Evolutionary conservation across 1,140 invertebrate species (phyloP), one percentile per base, ranked within the genome.

Genomic region (Polypedilum pembai): DNA sequence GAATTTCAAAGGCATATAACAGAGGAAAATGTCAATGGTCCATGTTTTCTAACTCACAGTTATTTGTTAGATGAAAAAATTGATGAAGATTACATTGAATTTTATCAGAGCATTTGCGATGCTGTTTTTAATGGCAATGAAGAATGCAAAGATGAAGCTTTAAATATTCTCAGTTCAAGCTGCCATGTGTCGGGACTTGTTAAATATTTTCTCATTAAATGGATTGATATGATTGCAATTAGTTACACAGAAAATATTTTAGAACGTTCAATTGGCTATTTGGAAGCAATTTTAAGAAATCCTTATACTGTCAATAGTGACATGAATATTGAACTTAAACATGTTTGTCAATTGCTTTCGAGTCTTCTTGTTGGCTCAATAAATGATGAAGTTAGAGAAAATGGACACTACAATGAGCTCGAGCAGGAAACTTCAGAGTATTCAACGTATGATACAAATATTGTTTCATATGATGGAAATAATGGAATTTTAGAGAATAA

Each of bases 1-100:
- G 65, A 69, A 21, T 69, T 20, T 21, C 17, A 69, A 18, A 69
- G 20, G 65, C 65, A 69, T 21, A 18, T 69, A 56, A 56, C 45
- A 7, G 65, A 69, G 20, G 65, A 20, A 20, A 69, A 69, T 69
- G 65, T 69, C 17, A 69, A 69, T 69, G 65, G 65, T 18, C 65
- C 65, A 8, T 10, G n/a, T 8, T 69, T 69, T 20, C 12, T 69
- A 18, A 69, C 17, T 10, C 17, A 18, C 8, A 20, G n/a, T 8
- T 69, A 18, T 18, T 21, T 69, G 12, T 5, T 69, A 7, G 65
- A 69, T 69, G 65, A 69, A 69, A 69, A 69, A 12, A 20, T 69
- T 20, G 65, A 69, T 69, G 65, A 69, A 8, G 65, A 69, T 69
- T 69, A 69, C 7, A 69, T 69, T 18, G 65, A 69, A 18, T 69